Percentiles rank a stretch among this genome's conserved stretches.
phyloP scores from a whole-genome alignment of 2,113 vertebrate species.

The Entelurus aequoreus region DNA sequence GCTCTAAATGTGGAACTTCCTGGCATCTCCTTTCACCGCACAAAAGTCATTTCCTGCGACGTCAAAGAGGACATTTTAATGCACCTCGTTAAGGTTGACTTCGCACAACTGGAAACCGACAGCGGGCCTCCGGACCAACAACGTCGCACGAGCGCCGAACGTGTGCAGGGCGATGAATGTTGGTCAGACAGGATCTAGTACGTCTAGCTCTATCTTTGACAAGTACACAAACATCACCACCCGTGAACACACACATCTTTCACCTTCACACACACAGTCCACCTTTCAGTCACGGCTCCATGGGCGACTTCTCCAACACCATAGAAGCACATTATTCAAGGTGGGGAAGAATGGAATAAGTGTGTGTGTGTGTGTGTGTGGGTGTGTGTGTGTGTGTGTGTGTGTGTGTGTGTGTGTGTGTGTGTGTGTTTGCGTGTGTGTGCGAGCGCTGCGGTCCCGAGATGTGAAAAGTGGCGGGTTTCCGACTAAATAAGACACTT shows the following conservation, averaged over 20 bases:
- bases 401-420: constrained; percentile 1
- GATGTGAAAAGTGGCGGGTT: constrained; percentile 7
- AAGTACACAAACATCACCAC: not conserved
- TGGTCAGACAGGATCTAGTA: not conserved
- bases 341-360: constrained; percentile 18
- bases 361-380: not conserved
- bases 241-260: constrained; percentile 18
- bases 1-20: not conserved
- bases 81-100: constrained; percentile 23
- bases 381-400: not conserved
- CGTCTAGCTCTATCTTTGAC: not conserved
- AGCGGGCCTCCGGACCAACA: too few species aligned
- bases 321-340: constrained; percentile 37
- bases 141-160: too few species aligned
- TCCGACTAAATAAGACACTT: constrained; percentile 4
- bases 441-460: constrained; percentile 3
- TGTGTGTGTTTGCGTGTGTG: not conserved
- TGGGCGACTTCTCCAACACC: constrained; percentile 34
- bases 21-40: not conserved
- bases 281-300: constrained; percentile 31
- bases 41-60: constrained; percentile 35
- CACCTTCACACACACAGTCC: constrained; percentile 44
- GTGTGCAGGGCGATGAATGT: too few species aligned
- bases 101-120: constrained; percentile 16
- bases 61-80: constrained; percentile 29